Evolutionary conservation across 2,797 vertebrate genomes (phyloP).

Genomic region (Microtus agrestis): DNA sequence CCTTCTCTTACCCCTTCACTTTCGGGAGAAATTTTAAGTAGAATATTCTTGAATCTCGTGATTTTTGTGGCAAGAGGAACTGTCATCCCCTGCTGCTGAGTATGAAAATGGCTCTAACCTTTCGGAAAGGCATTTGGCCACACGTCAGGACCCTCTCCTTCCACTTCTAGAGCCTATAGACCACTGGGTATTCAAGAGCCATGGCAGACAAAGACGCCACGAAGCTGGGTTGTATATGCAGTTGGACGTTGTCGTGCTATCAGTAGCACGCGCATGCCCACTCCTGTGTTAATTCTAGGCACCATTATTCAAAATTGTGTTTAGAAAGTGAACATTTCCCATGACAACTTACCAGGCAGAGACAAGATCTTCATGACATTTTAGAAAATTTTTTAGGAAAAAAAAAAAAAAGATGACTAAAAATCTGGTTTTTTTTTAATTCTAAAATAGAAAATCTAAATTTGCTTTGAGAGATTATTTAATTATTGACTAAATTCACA

Average conservation of each 20-base stretch:
- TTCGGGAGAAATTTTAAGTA: neutral
- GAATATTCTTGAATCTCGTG: neutral
- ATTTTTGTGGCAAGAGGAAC: neutral
- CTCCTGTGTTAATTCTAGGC: neutral
- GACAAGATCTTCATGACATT: neutral
- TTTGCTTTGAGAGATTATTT: conserved; percentile 23
- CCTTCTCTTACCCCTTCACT: neutral
- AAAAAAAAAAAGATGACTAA: conserved; percentile 11
- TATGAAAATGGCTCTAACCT: neutral
- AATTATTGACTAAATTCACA: neutral
- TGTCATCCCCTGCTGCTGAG: neutral
- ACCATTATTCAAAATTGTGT: neutral
- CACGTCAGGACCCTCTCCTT: neutral
- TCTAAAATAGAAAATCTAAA: conserved; percentile 24
- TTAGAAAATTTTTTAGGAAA: conserved; percentile 9
- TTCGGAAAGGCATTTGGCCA: neutral
- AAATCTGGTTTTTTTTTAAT: neutral
- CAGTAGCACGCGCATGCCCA: neutral
- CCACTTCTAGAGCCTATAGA: neutral
- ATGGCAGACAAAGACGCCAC: neutral
- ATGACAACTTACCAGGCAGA: neutral
- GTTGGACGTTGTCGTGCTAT: neutral
- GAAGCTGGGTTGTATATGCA: neutral
- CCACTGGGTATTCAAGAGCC: neutral
- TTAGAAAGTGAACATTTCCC: neutral